Evolutionary conservation across 2,113 vertebrate genomes (phyloP).

Genomic region (Spermophilus dauricus): DNA sequence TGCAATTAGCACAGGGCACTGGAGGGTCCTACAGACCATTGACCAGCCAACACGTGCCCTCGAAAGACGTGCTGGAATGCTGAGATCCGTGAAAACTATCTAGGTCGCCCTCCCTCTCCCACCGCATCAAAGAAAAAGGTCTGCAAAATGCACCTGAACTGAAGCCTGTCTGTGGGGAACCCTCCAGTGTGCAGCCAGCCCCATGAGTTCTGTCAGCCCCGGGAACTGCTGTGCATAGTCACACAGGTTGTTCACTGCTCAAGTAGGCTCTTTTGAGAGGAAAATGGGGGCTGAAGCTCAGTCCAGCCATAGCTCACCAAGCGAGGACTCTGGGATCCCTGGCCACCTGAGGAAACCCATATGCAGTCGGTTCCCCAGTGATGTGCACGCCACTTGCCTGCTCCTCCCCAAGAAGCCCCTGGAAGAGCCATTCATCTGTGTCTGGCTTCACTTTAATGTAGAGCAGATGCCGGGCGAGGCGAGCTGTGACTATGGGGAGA

Average conservation of each 20-base stretch:
- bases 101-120: not conserved
- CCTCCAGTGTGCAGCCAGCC: too few relatives aligned
- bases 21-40: fast-evolving
- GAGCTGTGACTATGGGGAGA: too few relatives aligned
- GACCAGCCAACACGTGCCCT: fast-evolving
- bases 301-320: not conserved
- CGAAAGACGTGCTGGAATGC: not conserved
- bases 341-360: not conserved
- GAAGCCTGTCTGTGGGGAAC: not conserved
- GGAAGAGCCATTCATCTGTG: not conserved
- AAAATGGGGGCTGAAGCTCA: not conserved
- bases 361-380: too few relatives aligned
- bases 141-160: not conserved
- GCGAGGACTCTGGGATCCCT: too few relatives aligned
- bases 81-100: not conserved
- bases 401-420: not conserved
- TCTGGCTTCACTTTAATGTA: not conserved
- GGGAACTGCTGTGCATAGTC: not conserved
- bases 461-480: too few relatives aligned
- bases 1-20: not conserved
- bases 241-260: not conserved
- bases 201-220: not conserved
- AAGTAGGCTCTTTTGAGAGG: fast-evolving
- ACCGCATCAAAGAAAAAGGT: too few relatives aligned
- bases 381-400: fast-evolving